Percentiles rank a stretch among this genome's conserved stretches.
These are phyloP conservation scores for Odontomachus brunneus DNA, from an alignment of 1,140 invertebrate species.

Conservation along the genomic window DNA sequence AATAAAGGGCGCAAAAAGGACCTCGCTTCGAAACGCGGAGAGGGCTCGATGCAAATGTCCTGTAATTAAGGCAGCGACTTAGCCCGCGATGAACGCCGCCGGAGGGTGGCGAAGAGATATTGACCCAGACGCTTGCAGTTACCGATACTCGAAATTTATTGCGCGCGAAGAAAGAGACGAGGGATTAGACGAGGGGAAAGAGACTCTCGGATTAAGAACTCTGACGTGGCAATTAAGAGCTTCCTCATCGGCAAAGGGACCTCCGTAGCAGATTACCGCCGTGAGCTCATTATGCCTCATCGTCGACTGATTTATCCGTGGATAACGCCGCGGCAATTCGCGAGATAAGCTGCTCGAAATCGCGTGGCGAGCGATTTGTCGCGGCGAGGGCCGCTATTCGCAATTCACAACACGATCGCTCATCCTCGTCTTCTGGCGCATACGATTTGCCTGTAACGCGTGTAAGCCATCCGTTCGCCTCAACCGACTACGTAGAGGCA, in stretches of 20 bases:
- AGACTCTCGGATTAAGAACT: constrained; percentile 30
- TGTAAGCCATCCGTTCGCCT: constrained; percentile 11
- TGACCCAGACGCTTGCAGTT: constrained; percentile 11
- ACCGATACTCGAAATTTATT: constrained; percentile 51
- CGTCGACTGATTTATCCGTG: not conserved
- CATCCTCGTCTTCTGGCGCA: too few relatives aligned
- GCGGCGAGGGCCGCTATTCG: not conserved
- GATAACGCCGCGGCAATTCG: constrained; percentile 11
- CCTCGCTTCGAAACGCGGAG: not conserved
- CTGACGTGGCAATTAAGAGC: constrained; percentile 8
- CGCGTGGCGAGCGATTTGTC: constrained; percentile 17
- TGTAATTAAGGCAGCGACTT: constrained; percentile 35
- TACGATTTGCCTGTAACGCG: not conserved
- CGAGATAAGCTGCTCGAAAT: constrained; percentile 6
- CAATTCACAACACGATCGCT: too few relatives aligned
- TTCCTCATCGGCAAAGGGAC: not conserved
- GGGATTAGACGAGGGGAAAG: too few relatives aligned
- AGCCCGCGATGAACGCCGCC: too few relatives aligned
- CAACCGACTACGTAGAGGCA: not conserved
- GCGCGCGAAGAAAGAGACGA: not conserved
- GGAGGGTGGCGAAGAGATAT: constrained; percentile 17
- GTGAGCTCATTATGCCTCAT: not conserved
- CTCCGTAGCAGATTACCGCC: constrained; percentile 20
- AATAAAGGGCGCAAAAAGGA: constrained; percentile 11
- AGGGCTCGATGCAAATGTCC: constrained; percentile 38